Percentiles rank a stretch among this genome's conserved stretches.
Conservation (phyloP, 2,797 vertebrate genomes). For the Muscicapa striata region DNA sequence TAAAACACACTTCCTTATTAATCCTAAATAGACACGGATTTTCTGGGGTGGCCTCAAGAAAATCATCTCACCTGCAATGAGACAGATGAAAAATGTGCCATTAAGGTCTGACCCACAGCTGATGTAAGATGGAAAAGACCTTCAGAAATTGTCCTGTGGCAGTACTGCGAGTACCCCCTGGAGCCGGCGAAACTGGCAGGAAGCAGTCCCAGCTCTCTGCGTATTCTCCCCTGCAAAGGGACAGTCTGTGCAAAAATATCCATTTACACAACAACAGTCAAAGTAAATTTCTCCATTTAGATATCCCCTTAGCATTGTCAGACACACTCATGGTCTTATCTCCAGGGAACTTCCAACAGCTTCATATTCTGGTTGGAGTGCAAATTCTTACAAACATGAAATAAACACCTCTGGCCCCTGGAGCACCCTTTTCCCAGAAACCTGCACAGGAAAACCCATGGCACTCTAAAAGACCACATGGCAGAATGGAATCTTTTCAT, state of each 20-base stretch:
- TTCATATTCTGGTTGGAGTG: background rate
- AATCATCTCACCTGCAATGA: background rate
- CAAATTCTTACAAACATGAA: constrained; percentile 21
- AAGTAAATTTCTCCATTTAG: background rate
- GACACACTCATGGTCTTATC: background rate
- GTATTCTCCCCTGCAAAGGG: background rate
- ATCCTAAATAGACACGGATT: background rate
- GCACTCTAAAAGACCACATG: background rate
- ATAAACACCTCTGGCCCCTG: background rate
- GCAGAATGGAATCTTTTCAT: constrained; percentile 40
- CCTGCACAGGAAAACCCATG: constrained; percentile 11
- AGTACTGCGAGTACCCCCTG: background rate
- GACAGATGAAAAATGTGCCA: background rate
- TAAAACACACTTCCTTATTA: background rate
- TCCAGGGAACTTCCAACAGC: background rate
- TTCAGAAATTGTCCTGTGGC: background rate
- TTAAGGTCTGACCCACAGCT: background rate
- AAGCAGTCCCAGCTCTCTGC: fast-evolving
- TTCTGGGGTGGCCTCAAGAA: background rate
- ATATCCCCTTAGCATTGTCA: background rate
- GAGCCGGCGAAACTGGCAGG: background rate
- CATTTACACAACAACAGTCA: background rate
- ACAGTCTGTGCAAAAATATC: background rate
- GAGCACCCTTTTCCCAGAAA: constrained; percentile 26
- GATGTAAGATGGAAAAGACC: background rate